Evolutionary conservation across 2,888 invertebrate species (phyloP), one percentile per base, ranked within the genome.

Genomic region (Blastobasis lacticolella): DNA sequence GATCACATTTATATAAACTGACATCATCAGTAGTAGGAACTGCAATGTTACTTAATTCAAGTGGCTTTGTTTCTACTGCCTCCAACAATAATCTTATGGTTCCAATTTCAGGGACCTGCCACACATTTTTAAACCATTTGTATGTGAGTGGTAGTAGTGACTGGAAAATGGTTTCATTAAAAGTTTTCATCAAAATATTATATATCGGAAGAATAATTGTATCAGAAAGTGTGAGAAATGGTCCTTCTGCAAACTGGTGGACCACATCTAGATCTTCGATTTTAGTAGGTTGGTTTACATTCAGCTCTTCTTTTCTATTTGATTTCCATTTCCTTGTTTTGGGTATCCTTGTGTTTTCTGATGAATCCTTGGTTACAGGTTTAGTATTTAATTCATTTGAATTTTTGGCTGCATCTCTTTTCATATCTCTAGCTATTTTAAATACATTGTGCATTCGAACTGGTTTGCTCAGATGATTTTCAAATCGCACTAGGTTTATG

Each of bases 391-490:
- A 49, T 48, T 64, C 57, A 36, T 55, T 49, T 42, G 47, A 10
- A 45, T 37, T 54, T 38, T 53, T 50, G 44, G 62, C 57, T 6
- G 64, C 43, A 55, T 65, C 63, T 63, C 89, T 90, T 36, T 88
- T 89, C 40, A 86, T 57, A 56, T 92, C 88, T 57, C 93, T 87
- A 1, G 92, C 92, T 53, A 92, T 75, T 83, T 95, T 95, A 60
- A 93, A 93, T 38, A 95, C 90, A 81, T 97, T 97, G 69, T 97
- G 97, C 57, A 96, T 90, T 68, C 92, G 90, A 0, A 96, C 92
- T 0, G 97, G 97, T 66, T 95, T 93, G 10, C 90, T 90, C 78
- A 98, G 90, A 71, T 97, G 97, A 58, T 91, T 90, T 78, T 98
- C 97, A 69, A 97, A 95, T 57, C 94, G 89, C 0, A 92, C 88